Evolutionary conservation across 2,888 invertebrate genomes (phyloP), one percentile per base, ranked within the genome.

Genomic region (Ferdinandea cuprea): DNA sequence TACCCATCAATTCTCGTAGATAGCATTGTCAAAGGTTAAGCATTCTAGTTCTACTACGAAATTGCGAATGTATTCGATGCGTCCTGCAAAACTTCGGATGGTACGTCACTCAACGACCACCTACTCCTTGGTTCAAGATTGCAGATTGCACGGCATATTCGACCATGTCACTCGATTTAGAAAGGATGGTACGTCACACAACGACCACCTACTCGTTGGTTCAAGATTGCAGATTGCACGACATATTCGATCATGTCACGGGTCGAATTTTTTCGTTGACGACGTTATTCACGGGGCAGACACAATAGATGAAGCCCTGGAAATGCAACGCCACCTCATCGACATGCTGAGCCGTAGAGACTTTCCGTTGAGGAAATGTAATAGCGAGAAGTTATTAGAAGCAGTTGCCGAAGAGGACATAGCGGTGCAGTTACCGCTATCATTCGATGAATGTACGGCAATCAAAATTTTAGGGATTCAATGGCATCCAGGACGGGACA

Each of bases 291-390:
- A n/a, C n/a, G n/a, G n/a, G n/a, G n/a, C n/a, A n/a, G n/a, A n/a
- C n/a, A n/a, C n/a, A n/a, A n/a, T n/a, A n/a, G n/a, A 25, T 1
- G 25, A 48, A 48, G 48, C 28, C 4, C 5, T 28, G n/a, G 25
- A 48, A 28, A 25, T 48, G 11, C 13, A 48, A 28, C 28, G 7
- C n/a, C 48, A 25, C 4, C 48, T 48, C 25, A 48, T 8, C 2
- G n/a, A 3, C 15, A 48, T 48, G 28, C 13, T 48, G 8, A 48
- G 4, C 3, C 2, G n/a, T 11, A 52, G 21, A 8, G 50, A 40
- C 4, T 13, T 66, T 13, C 52, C 50, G 15, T 46, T 68, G 11
- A n/a, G 68, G n/a, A 68, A 68, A 19, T 68, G 56, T 30, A 68
- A 68, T 35, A 25, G 25, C 11, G 68, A 37, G 13, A 28, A n/a